Evolutionary conservation across 2,113 vertebrate species (phyloP).

Genomic region (Rhinichthys klamathensis): DNA sequence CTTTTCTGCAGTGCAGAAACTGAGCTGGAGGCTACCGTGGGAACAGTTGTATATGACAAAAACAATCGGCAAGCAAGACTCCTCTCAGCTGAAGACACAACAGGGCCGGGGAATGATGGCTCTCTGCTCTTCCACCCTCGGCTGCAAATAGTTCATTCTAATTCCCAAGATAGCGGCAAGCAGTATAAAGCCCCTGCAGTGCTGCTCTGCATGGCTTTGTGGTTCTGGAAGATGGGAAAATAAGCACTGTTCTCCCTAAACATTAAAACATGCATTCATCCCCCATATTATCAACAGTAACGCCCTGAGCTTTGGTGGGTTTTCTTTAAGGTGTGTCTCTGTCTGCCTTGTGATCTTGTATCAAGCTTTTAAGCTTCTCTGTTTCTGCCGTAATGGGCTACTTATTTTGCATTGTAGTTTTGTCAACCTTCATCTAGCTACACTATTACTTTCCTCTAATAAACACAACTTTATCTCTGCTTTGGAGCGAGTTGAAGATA

Average conservation of each 20-base stretch:
- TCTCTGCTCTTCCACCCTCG: slow-evolving; percentile 41
- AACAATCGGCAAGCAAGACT: slow-evolving; percentile 44
- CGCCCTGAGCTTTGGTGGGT: slow-evolving; percentile 1
- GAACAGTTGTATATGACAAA: slow-evolving; percentile 52
- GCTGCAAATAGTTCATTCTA: slow-evolving; percentile 55
- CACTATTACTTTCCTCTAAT: not conserved
- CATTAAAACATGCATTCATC: slow-evolving; percentile 38
- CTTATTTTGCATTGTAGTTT: not conserved
- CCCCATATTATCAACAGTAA: slow-evolving; percentile 34
- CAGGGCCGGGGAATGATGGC: slow-evolving; percentile 46
- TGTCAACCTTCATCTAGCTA: not conserved
- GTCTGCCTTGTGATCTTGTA: not conserved
- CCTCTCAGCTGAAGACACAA: slow-evolving; percentile 42
- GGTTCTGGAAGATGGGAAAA: slow-evolving; percentile 48
- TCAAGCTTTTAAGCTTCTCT: not conserved
- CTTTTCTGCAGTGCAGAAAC: slow-evolving; percentile 44
- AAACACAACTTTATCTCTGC: slow-evolving; percentile 30
- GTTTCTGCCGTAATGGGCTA: not conserved
- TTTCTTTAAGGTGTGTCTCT: slow-evolving; percentile 32
- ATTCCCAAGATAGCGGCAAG: slow-evolving; percentile 46
- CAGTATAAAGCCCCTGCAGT: slow-evolving; percentile 35
- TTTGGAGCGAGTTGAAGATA: slow-evolving; percentile 31
- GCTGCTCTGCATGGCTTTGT: slow-evolving; percentile 42
- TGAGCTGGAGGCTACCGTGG: slow-evolving; percentile 52
- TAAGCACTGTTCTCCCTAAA: slow-evolving; percentile 33